Percentiles rank a stretch among this genome's conserved stretches.
These are phyloP conservation scores for Chymomyza caudatula DNA, from an alignment of 2,888 invertebrate species.

Conservation along the genomic window DNA sequence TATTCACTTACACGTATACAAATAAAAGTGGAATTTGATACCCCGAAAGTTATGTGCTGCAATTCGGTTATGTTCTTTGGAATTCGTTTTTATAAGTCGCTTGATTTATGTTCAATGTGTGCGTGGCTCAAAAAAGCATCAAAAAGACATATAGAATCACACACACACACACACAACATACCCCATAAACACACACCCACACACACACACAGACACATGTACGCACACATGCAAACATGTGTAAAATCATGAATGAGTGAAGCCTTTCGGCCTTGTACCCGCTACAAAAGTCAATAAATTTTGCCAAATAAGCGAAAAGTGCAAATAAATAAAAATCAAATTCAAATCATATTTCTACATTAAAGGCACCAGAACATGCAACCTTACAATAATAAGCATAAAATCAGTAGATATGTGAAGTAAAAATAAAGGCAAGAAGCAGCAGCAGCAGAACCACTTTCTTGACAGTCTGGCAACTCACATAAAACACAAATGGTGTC, in stretches of 20 bases:
- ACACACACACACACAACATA: not conserved
- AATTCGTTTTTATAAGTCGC: slow-evolving; percentile 53
- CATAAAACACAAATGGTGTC: slow-evolving; percentile 6
- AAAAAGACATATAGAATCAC: slow-evolving; percentile 29
- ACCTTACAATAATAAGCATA: not conserved
- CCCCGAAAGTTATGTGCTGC: not conserved
- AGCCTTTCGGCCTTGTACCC: not conserved
- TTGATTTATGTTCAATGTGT: slow-evolving; percentile 62
- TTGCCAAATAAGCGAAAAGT: slow-evolving; percentile 40
- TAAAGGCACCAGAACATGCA: slow-evolving; percentile 44
- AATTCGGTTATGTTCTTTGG: slow-evolving; percentile 19
- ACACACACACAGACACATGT: too few species aligned
- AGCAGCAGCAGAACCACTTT: slow-evolving; percentile 3
- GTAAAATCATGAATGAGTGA: not conserved
- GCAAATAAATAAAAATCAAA: slow-evolving; percentile 59
- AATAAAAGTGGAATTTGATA: not conserved
- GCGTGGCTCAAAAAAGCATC: slow-evolving; percentile 45
- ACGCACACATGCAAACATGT: not conserved
- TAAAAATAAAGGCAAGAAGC: not conserved
- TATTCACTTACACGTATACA: not conserved
- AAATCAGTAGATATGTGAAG: not conserved
- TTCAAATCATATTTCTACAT: slow-evolving; percentile 67
- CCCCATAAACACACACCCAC: too few species aligned
- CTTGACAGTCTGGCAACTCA: slow-evolving; percentile 26
- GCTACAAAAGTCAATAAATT: slow-evolving; percentile 50